Conservation (phyloP, 2,888 invertebrate genomes). For the Napeogenes sylphis region DNA sequence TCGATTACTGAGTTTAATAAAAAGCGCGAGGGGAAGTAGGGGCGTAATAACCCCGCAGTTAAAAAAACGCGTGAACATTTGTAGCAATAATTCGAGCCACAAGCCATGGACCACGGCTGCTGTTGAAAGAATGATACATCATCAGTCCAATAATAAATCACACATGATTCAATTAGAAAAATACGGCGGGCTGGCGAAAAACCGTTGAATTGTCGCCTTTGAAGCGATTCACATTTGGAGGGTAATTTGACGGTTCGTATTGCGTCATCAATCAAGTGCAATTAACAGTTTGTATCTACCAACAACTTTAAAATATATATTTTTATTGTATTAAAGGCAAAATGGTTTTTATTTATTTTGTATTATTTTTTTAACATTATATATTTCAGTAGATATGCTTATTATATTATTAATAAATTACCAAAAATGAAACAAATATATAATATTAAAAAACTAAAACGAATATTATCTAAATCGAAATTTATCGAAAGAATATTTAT, state of each 20-base stretch:
- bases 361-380: conserved; percentile 16
- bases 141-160: conserved; percentile 78
- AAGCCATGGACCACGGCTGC: conserved; percentile 71
- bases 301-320: conserved; percentile 1
- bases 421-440: no score
- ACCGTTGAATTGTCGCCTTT: conserved; percentile 61
- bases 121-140: conserved; percentile 77
- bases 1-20: conserved; percentile 61
- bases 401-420: no score
- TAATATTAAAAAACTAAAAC: no score
- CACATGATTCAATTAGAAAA: conserved; percentile 77
- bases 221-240: conserved; percentile 54
- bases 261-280: conserved; percentile 70
- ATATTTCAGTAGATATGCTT: not conserved
- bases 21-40: conserved; percentile 56
- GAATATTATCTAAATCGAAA: no score
- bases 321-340: not conserved
- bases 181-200: conserved; percentile 58
- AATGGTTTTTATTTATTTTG: not conserved
- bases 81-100: conserved; percentile 72
- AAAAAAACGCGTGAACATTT: conserved; percentile 72
- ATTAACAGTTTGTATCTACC: conserved; percentile 49
- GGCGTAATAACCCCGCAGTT: conserved; percentile 51
- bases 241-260: conserved; percentile 71
- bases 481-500: no score